Evolutionary conservation across 2,888 invertebrate genomes (phyloP).

Genomic region (Drosophila paranaensis): DNA sequence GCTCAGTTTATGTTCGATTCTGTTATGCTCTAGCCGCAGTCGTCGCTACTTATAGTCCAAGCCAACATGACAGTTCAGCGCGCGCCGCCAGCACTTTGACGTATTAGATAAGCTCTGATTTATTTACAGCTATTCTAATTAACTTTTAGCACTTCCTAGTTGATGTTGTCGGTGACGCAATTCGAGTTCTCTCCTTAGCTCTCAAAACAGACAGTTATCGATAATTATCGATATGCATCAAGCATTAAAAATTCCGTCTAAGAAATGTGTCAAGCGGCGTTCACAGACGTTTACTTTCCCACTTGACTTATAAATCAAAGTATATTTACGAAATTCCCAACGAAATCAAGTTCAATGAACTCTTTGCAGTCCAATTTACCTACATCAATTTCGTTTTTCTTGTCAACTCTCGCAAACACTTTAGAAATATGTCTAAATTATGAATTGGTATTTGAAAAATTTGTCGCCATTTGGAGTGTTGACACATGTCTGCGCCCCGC

Average conservation of each 20-base stretch:
- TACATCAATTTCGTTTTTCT: background rate
- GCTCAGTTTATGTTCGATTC: background rate
- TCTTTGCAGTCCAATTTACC: background rate
- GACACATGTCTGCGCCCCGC: background rate
- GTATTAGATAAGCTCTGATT: slow-evolving; percentile 40
- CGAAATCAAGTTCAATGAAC: background rate
- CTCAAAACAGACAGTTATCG: background rate
- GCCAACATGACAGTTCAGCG: background rate
- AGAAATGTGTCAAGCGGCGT: background rate
- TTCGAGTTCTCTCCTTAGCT: background rate
- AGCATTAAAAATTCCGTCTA: background rate
- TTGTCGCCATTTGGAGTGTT: background rate
- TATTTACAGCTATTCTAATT: slow-evolving; percentile 40
- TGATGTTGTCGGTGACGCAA: background rate
- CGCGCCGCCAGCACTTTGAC: background rate
- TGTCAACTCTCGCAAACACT: background rate
- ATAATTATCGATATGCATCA: background rate
- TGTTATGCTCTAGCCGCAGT: background rate
- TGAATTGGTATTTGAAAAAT: slow-evolving; percentile 1
- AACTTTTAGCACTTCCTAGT: slow-evolving; percentile 18
- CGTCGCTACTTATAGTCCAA: slow-evolving; percentile 27
- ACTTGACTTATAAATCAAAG: background rate
- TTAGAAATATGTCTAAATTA: background rate
- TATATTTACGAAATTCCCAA: background rate
- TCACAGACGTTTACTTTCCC: background rate